Evolutionary conservation across 2,113 vertebrate species (phyloP), one percentile per base, ranked within the genome.

Genomic region (Sardina pilchardus): DNA sequence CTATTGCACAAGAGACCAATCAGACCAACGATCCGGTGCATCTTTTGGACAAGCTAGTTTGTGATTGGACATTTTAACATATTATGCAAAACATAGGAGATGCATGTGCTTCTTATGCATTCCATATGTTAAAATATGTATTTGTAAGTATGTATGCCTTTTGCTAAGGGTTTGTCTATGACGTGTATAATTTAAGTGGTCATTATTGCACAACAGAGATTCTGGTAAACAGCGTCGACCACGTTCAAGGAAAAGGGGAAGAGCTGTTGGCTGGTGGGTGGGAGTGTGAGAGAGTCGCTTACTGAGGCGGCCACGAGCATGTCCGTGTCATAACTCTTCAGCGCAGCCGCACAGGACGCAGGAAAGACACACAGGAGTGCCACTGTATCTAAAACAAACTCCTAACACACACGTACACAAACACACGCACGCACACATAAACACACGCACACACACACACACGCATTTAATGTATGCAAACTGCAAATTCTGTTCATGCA

Each of bases 291-390:
- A 8, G 30, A 9, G 19, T 84, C 19, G 56, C 95, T 95, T 91
- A 97, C 96, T 91, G 95, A 92, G 90, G 94, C 96, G 21, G 94
- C 93, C n/a, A 96, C 87, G 36, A 96, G 90, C 78, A 93, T 91
- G 0, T 87, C 80, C 19, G 85, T 19, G 84, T 50, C 89, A 83
- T 91, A 88, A 78, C 94, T 94, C 87, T 89, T 94, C 30, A 94
- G 88, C 45, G 94, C 95, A 44, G 91, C 93, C 75, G 96, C 92
- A 50, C 96, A 95, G 0, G 95, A 96, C 78, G 91, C 95, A 86
- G 96, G 94, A 9, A 96, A 92, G 78, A 96, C 94, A 45, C 96
- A 93, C 88, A 96, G 86, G 2, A 67, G 59, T 30, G 59, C 59
- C 24, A 67, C 24, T 26, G 26, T 67, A 67, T 67, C 59, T 30